A percentile compares a stretch with the other conserved stretches of the same genome.
phyloP scores from a whole-genome alignment of 2,888 invertebrate species.

The Apodemia mormo region DNA sequence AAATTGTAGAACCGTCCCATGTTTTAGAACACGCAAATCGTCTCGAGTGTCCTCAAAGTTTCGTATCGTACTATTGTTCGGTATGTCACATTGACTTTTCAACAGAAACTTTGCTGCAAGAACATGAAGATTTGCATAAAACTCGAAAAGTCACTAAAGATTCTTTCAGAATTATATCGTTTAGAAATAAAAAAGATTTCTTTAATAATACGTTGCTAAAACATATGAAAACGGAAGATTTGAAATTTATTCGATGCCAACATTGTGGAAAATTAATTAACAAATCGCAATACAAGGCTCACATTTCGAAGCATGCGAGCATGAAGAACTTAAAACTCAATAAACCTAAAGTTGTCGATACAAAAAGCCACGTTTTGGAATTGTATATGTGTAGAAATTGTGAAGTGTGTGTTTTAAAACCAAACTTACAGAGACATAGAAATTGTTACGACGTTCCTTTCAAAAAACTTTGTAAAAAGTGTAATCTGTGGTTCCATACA shows the following conservation, averaged over 20 bases:
- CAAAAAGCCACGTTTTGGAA: neutral
- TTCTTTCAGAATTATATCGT: constrained; percentile 37
- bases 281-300: constrained; percentile 29
- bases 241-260: constrained; percentile 39
- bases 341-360: constrained; percentile 7
- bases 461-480: constrained; percentile 30
- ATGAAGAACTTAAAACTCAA: constrained; percentile 2
- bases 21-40: constrained; percentile 35
- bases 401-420: constrained; percentile 22
- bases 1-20: constrained; percentile 30
- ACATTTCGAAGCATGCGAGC: constrained; percentile 24
- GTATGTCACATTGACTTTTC: constrained; percentile 36
- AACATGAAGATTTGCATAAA: constrained; percentile 41
- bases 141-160: constrained; percentile 24
- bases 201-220: constrained; percentile 31
- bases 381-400: constrained; percentile 34
- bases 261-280: constrained; percentile 36
- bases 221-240: constrained; percentile 28
- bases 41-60: constrained; percentile 27
- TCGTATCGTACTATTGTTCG: constrained; percentile 20
- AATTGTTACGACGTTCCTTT: neutral
- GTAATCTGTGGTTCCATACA: constrained; percentile 23
- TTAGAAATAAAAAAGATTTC: constrained; percentile 36
- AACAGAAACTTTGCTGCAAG: constrained; percentile 11
- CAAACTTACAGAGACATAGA: neutral